Evolutionary conservation across 2,797 vertebrate species (phyloP), one percentile per base, ranked within the genome.

Genomic region (Enteromius thamalakanensis): DNA sequence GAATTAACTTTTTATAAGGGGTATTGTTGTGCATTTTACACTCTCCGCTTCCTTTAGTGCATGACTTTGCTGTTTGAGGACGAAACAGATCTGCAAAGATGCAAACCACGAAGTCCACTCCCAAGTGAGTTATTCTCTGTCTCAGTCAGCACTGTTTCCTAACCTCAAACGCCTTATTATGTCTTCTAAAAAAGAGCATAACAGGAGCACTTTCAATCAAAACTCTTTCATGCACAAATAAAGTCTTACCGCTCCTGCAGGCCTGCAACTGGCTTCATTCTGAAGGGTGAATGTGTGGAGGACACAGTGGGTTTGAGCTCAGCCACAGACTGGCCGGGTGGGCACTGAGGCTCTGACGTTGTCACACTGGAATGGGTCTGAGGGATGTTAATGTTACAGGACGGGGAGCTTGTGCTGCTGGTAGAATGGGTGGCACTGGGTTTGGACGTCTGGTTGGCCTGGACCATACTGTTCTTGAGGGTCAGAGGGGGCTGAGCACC

Each of bases 231-330:
- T 47, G 42, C 42, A 58, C 3, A 29, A 15, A 69, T 32, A 7
- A 47, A 40, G 42, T 29, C 90, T 88, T 94, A 99, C 98, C 98
- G 96, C 89, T 99, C 98, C 81, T 99, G 98, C 2, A 99, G 96
- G 70, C 98, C 96, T 34, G 96, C 95, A 0, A 96, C 95, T n/a
- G 97, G 90, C 91, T 99, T 99, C 97, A 99, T 98, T 94, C 92
- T 98, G 94, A 99, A 99, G 74, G 97, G 97, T 55, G 98, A 99
- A 0, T 96, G 96, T 81, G 91, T 94, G 86, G 89, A 91, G 80
- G 95, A 92, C 75, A 90, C 55, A 65, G 94, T 90, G 77, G 94
- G 95, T 90, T 93, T 98, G 42, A 96, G 90, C 87, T 98, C 96
- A 89, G 94, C 89, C 83, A 91, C 70, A 64, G 92, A 89, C 17